A percentile compares a stretch with the other conserved stretches of the same genome.
phyloP scores from a whole-genome alignment of 2,113 vertebrate genomes.

The Parus major region DNA sequence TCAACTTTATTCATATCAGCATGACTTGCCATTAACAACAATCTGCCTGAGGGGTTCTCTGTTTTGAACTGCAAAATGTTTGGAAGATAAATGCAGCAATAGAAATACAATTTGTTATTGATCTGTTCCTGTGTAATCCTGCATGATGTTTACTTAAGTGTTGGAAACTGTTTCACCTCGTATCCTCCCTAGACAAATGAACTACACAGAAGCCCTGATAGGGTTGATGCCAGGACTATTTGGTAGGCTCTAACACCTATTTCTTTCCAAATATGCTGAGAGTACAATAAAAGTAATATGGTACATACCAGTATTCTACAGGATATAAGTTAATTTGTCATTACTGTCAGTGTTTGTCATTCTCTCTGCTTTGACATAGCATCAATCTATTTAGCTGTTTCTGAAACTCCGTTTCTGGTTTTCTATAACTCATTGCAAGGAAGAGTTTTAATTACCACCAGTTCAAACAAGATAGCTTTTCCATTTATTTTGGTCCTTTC shows the following conservation, averaged over 20 bases:
- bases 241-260: background rate
- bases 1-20: background rate
- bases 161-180: background rate
- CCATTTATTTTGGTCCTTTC: background rate
- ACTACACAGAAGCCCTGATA: background rate
- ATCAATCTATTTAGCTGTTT: background rate
- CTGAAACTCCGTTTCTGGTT: background rate
- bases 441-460: background rate
- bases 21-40: background rate
- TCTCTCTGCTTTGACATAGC: background rate
- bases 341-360: background rate
- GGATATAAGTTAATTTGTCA: background rate
- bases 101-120: slow-evolving; percentile 1
- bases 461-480: background rate
- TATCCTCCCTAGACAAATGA: background rate
- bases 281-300: background rate
- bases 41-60: background rate
- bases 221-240: rapidly evolving
- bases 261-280: background rate
- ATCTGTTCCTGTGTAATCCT: background rate
- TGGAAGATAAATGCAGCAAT: background rate
- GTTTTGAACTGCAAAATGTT: background rate
- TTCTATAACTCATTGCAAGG: background rate
- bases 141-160: background rate
- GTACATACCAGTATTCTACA: background rate